These are phyloP conservation scores for Bugula neritina DNA, from an alignment of 2,888 invertebrate species.

Conservation along the genomic window DNA sequence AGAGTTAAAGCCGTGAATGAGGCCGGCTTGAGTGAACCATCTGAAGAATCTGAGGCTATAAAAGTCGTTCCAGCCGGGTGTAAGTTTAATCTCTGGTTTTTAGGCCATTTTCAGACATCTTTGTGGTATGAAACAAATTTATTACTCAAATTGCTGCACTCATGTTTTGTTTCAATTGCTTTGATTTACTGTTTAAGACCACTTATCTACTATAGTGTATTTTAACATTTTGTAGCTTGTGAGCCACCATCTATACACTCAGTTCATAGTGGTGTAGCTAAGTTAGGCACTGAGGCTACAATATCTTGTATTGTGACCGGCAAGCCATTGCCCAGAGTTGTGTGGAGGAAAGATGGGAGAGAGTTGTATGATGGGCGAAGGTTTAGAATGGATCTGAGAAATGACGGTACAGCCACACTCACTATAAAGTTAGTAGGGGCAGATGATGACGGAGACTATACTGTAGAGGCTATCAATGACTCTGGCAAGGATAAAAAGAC, in stretches of 20 bases:
- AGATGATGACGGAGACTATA: constrained; percentile 45
- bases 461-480: constrained; percentile 45
- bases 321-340: neutral
- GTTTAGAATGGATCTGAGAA: constrained; percentile 46
- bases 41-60: constrained; percentile 15
- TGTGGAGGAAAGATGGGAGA: constrained; percentile 45
- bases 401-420: constrained; percentile 50
- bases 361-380: constrained; percentile 44
- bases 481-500: constrained; percentile 47
- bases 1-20: constrained; percentile 25
- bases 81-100: too few species aligned
- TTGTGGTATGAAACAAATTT: too few species aligned
- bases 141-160: too few species aligned
- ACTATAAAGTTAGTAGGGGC: constrained; percentile 59
- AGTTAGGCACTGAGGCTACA: neutral
- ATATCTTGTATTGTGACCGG: constrained; percentile 1
- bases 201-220: too few species aligned
- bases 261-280: neutral
- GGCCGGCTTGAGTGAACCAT: constrained; percentile 6
- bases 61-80: neutral
- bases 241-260: constrained; percentile 1
- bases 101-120: too few species aligned
- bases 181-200: too few species aligned
- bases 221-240: constrained; percentile 11
- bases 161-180: too few species aligned